Evolutionary conservation across 2,888 invertebrate genomes (phyloP).

Genomic region (Drosophila niveifrons): DNA sequence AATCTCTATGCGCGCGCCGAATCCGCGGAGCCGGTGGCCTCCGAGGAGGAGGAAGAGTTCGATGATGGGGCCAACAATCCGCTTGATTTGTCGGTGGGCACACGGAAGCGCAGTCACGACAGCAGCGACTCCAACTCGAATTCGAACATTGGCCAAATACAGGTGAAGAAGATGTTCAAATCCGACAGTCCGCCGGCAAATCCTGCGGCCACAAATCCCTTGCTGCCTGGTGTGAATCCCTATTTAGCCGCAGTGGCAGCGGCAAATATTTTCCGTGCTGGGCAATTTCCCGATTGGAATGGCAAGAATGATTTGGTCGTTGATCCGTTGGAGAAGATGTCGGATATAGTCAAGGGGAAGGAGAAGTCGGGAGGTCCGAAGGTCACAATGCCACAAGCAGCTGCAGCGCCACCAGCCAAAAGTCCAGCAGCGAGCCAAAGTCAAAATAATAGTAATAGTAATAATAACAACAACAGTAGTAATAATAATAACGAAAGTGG

Average conservation of each 20-base stretch:
- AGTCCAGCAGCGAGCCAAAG: conserved; percentile 64
- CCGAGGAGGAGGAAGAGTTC: conserved; percentile 87
- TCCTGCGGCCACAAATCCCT: conserved; percentile 87
- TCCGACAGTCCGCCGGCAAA: conserved; percentile 86
- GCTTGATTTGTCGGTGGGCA: conserved; percentile 92
- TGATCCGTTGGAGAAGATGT: conserved; percentile 96
- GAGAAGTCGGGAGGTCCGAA: conserved; percentile 52
- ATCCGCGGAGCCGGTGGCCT: conserved; percentile 86
- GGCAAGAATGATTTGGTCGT: conserved; percentile 91
- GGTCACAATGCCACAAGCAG: conserved; percentile 74
- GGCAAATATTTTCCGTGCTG: conserved; percentile 91
- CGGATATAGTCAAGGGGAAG: conserved; percentile 92
- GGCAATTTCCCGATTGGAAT: conserved; percentile 90
- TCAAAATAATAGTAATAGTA: conserved; percentile 61
- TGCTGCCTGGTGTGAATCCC: conserved; percentile 92
- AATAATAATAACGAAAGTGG: background rate
- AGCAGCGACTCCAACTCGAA: background rate
- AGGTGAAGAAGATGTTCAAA: conserved; percentile 83
- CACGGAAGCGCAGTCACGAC: conserved; percentile 88
- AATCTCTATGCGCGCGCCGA: conserved; percentile 87
- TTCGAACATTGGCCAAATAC: conserved; percentile 84
- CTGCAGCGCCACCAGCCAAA: conserved; percentile 51
- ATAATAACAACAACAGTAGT: conserved; percentile 13
- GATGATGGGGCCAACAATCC: conserved; percentile 89
- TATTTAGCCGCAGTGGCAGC: conserved; percentile 93